These are phyloP conservation scores for Pachycephala philippinensis DNA, from an alignment of 2,113 vertebrate genomes.

Conservation along the genomic window DNA sequence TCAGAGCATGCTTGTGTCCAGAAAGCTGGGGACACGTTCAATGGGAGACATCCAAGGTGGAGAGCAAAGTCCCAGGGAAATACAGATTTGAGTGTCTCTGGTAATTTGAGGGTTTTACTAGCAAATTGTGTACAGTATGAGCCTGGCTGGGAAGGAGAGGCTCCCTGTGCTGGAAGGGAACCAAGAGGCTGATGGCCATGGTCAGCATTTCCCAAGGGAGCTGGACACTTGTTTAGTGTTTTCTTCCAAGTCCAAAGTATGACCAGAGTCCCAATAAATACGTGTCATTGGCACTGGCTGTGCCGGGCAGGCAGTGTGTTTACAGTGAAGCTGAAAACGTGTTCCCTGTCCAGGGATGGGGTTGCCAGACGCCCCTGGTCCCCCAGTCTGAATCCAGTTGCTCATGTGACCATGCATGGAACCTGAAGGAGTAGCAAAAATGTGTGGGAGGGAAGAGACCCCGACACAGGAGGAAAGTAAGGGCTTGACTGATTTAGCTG, in stretches of 20 bases:
- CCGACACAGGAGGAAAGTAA: rapidly evolving
- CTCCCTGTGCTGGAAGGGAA: neutral
- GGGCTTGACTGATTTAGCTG: neutral
- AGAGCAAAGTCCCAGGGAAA: neutral
- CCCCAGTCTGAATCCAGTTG: neutral
- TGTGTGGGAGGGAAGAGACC: neutral
- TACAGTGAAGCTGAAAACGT: neutral
- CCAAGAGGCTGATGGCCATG: neutral
- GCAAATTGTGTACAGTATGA: neutral
- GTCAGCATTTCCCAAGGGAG: neutral
- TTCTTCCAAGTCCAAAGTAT: neutral
- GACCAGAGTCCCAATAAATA: neutral
- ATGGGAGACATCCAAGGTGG: neutral
- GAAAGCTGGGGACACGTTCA: neutral
- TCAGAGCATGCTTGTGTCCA: neutral
- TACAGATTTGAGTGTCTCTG: neutral
- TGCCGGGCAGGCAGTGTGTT: rapidly evolving
- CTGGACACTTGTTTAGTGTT: neutral
- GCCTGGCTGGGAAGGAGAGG: neutral
- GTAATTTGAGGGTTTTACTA: neutral
- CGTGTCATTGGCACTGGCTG: rapidly evolving
- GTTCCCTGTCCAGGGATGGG: neutral
- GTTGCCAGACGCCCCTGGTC: rapidly evolving
- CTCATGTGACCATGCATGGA: rapidly evolving
- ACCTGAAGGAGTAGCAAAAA: neutral